Conservation (phyloP, 2,888 invertebrate species). For the Deilephila elpenor region DNA sequence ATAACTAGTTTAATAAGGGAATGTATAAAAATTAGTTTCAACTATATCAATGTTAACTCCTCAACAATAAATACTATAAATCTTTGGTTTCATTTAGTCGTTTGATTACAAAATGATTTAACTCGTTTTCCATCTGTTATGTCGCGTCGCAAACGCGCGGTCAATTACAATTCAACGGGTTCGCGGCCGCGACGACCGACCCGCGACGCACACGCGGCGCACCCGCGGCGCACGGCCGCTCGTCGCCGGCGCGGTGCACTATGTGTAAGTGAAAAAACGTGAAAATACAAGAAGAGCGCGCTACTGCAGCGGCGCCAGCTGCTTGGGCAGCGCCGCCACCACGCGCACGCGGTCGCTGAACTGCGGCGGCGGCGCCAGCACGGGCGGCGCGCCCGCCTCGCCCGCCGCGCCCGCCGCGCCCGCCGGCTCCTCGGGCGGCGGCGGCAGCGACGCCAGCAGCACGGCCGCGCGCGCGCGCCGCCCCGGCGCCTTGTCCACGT, state of each 20-base stretch:
- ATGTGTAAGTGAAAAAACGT: conserved; percentile 33
- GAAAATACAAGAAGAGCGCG: conserved; percentile 33
- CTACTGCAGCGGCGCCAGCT: conserved; percentile 78
- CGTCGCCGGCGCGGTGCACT: conserved; percentile 36
- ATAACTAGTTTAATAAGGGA: conserved; percentile 58
- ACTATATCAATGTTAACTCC: conserved; percentile 74
- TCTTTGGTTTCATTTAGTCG: conserved; percentile 82
- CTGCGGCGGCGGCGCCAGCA: conserved; percentile 94
- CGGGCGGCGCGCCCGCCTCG: conserved; percentile 69
- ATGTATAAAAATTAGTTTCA: conserved; percentile 79
- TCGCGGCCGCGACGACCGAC: conserved; percentile 49
- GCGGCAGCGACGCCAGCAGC: conserved; percentile 91
- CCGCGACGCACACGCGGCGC: conserved; percentile 39
- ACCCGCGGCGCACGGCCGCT: conserved; percentile 37
- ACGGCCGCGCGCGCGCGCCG: conserved; percentile 88
- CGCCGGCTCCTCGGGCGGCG: conserved; percentile 89
- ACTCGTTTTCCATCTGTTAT: conserved; percentile 44
- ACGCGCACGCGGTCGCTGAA: conserved; percentile 95
- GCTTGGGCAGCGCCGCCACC: conserved; percentile 93
- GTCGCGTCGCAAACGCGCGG: conserved; percentile 49
- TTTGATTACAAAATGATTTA: conserved; percentile 67
- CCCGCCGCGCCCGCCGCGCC: conserved; percentile 51
- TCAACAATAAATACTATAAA: conserved; percentile 82
- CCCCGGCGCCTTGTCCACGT: conserved; percentile 67
- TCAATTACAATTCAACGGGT: conserved; percentile 45